Base-by-base conservation (phyloP, 2,888 invertebrate species). In the Notodonta ziczac region DNA sequence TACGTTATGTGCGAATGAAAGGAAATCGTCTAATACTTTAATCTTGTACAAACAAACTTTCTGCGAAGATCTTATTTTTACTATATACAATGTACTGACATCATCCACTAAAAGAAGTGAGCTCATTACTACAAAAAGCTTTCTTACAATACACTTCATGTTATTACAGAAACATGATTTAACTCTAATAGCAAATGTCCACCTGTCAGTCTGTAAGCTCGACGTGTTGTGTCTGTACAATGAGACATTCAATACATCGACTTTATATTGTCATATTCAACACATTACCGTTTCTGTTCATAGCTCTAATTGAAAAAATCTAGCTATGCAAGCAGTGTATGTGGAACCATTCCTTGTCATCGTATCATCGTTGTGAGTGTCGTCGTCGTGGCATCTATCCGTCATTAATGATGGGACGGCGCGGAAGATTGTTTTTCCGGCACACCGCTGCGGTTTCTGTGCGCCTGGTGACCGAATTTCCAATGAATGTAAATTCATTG, bases 281-380 rank as follows among this genome's bases (percentile, higher is more conserved):
- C 56, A 14, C 73, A 70, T 59, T 57, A 5, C 51, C 7, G 1
- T 1, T 51, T 59, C 44, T 42, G 16, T 56, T 56, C 0, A 0
- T 7, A 0, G 1, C 0, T 12, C 0, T 0, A 44, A 8, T 0
- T 7, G 0, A 51, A 0, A 32, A 5, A 0, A 0, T 0, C 16
- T 40, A 12, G n/a, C 4, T 53, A 0, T 58, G n/a, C 1, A 1
- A 46, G 63, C 50, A 56, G 57, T 69, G 63, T 46, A 59, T 57
- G 12, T 14, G 16, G 7, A 4, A 50, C 32, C 9, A 53, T 48
- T 40, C 44, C 48, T 9, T 9, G 57, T 62, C 52, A 42, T n/a
- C 39, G 57, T 71, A 77, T 73, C 81, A 82, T 82, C 81, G 82
- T 81, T 79, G 74, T 78, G 81, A 72, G 77, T 80, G 81, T 83